Conservation (phyloP, 2,888 invertebrate species). For the Elaeidobius kamerunicus region DNA sequence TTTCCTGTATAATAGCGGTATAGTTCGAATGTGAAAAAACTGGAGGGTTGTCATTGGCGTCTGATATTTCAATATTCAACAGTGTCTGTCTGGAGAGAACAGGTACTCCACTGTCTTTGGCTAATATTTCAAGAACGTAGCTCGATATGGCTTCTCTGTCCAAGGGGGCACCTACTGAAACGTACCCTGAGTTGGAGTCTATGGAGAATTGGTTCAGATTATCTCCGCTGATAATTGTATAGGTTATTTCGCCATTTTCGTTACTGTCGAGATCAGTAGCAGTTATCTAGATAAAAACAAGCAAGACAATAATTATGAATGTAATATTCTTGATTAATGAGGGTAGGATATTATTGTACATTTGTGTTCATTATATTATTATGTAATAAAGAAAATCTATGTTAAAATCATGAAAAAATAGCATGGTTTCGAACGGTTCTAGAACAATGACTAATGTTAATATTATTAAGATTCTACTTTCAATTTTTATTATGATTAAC, state of each 20-base stretch:
- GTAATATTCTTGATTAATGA: no score
- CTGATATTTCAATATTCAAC: conserved; percentile 77
- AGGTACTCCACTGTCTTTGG: conserved; percentile 78
- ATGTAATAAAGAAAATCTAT: no score
- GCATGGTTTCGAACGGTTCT: no score
- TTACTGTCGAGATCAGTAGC: conserved; percentile 85
- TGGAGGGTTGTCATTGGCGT: conserved; percentile 93
- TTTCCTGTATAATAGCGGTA: conserved; percentile 77
- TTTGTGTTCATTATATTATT: no score
- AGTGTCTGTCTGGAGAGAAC: conserved; percentile 68
- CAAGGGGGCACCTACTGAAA: conserved; percentile 69
- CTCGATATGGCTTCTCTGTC: conserved; percentile 80
- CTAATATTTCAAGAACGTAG: conserved; percentile 77
- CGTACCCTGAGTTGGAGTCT: conserved; percentile 71
- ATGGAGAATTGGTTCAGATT: conserved; percentile 73
- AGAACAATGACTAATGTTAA: no score
- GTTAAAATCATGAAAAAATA: no score
- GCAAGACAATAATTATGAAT: no score
- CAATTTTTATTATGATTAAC: no score
- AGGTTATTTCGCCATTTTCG: conserved; percentile 75
- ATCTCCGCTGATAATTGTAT: conserved; percentile 76
- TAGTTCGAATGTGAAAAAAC: conserved; percentile 76
- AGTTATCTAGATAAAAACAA: conserved; percentile 52
- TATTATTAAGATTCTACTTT: no score
- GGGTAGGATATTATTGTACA: no score